Evolutionary conservation across 2,888 invertebrate genomes (phyloP).

Genomic region (Caenorhabditis afra): DNA sequence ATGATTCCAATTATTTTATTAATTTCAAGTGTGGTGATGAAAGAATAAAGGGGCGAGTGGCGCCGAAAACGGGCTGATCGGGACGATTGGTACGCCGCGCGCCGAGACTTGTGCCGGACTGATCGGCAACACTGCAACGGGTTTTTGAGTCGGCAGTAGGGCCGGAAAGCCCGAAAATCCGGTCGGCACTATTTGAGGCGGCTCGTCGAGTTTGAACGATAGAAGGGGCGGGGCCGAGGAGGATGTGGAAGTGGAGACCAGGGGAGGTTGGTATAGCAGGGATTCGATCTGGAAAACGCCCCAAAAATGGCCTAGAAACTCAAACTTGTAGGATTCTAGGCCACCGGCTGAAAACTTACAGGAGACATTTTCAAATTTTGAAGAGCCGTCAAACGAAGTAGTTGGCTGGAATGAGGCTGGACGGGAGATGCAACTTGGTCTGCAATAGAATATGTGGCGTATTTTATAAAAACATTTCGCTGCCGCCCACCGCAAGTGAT

Average conservation of each 20-base stretch:
- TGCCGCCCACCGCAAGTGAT: conserved; percentile 32
- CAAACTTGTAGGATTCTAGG: background rate
- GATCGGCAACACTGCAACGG: conserved; percentile 48
- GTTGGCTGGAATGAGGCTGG: conserved; percentile 32
- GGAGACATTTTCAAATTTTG: conserved; percentile 56
- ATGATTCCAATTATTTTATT: no score
- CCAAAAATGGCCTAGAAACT: no score
- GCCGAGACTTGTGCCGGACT: conserved; percentile 48
- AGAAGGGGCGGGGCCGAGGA: conserved; percentile 5
- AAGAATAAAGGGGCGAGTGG: conserved; percentile 20
- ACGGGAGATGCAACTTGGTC: conserved; percentile 34
- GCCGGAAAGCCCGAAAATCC: no score
- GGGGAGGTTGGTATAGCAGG: conserved; percentile 45
- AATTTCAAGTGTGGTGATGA: conserved; percentile 3
- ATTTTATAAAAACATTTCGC: background rate
- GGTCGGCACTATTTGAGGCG: background rate
- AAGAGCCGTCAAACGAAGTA: conserved; percentile 46
- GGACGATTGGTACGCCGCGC: conserved; percentile 47
- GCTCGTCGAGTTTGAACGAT: conserved; percentile 33
- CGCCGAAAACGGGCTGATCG: conserved; percentile 24
- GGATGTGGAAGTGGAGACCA: conserved; percentile 22
- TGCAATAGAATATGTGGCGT: conserved; percentile 1
- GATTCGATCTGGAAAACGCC: conserved; percentile 40
- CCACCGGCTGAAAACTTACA: conserved; percentile 1
- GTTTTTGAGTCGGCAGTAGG: background rate